Evolutionary conservation across 2,888 invertebrate genomes (phyloP).

Genomic region (Andrena minutula): DNA sequence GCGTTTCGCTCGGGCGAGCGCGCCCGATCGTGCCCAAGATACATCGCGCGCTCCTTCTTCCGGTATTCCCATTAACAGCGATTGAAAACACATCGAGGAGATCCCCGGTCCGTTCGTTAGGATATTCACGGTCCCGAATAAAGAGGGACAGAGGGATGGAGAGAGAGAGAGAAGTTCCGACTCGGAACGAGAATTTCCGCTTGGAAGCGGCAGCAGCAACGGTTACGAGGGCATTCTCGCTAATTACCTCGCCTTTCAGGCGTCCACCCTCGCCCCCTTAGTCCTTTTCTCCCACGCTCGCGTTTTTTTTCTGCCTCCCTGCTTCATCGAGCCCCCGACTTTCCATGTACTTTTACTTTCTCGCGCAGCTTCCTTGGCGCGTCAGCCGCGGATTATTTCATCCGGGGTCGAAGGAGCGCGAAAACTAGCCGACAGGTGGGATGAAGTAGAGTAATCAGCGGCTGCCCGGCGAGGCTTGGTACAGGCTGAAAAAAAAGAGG

Average conservation of each 20-base stretch:
- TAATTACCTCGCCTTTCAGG: slow-evolving; percentile 68
- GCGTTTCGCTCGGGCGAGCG: slow-evolving; percentile 22
- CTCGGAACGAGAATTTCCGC: slow-evolving; percentile 59
- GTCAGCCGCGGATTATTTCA: slow-evolving; percentile 44
- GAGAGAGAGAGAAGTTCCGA: slow-evolving; percentile 8
- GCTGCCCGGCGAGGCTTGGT: not conserved
- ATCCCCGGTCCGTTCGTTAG: slow-evolving; percentile 57
- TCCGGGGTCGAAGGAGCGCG: slow-evolving; percentile 33
- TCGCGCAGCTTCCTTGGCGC: slow-evolving; percentile 27
- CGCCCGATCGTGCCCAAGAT: slow-evolving; percentile 36
- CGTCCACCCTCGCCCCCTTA: slow-evolving; percentile 2
- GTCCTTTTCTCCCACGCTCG: not conserved
- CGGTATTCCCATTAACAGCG: slow-evolving; percentile 68
- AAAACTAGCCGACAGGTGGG: slow-evolving; percentile 6
- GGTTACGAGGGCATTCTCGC: slow-evolving; percentile 62
- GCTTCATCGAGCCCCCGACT: slow-evolving; percentile 6
- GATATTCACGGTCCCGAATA: slow-evolving; percentile 55
- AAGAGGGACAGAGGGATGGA: slow-evolving; percentile 23
- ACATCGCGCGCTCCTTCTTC: slow-evolving; percentile 35
- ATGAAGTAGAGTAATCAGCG: slow-evolving; percentile 42
- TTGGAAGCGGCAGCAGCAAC: slow-evolving; percentile 45
- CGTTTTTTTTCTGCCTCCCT: slow-evolving; percentile 9
- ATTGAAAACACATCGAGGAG: slow-evolving; percentile 70
- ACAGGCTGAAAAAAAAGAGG: not conserved
- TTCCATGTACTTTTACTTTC: slow-evolving; percentile 37